A percentile compares a stretch with the other conserved stretches of the same genome.
Conservation (phyloP, 2,113 vertebrate genomes). For the Poeciliopsis prolifica region DNA sequence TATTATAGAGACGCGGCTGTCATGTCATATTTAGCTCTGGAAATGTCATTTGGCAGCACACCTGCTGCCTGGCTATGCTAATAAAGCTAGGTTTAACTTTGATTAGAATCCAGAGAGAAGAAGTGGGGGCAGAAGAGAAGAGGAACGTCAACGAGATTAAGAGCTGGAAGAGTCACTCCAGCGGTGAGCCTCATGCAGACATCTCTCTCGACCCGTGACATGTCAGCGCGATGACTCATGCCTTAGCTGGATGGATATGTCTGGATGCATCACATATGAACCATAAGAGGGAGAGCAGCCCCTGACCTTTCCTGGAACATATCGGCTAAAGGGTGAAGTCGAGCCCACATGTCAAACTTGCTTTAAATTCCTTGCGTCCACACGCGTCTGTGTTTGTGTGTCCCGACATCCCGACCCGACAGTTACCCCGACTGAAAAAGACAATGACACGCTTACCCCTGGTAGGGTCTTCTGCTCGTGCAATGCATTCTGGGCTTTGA, state of each 20-base stretch:
- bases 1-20: conserved; percentile 74
- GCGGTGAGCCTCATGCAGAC: conserved; percentile 58
- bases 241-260: conserved; percentile 66
- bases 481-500: conserved; percentile 84
- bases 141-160: conserved; percentile 61
- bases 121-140: conserved; percentile 29
- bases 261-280: conserved; percentile 76
- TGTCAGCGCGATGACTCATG: conserved; percentile 68
- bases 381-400: conserved; percentile 25
- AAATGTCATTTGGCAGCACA: conserved; percentile 79
- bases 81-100: conserved; percentile 76
- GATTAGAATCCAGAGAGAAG: conserved; percentile 71
- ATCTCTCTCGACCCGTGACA: conserved; percentile 65
- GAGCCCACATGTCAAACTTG: conserved; percentile 60
- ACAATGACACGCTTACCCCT: conserved; percentile 75
- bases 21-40: conserved; percentile 74
- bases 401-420: conserved; percentile 14
- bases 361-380: conserved; percentile 53
- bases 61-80: conserved; percentile 80
- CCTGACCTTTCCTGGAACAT: conserved; percentile 70
- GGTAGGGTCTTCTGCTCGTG: conserved; percentile 84
- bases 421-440: conserved; percentile 23
- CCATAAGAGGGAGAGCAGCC: conserved; percentile 62
- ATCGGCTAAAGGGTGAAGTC: conserved; percentile 64
- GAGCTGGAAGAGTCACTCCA: conserved; percentile 61